Base-by-base conservation (phyloP, 2,113 vertebrate genomes). In the Polyodon spathula region DNA sequence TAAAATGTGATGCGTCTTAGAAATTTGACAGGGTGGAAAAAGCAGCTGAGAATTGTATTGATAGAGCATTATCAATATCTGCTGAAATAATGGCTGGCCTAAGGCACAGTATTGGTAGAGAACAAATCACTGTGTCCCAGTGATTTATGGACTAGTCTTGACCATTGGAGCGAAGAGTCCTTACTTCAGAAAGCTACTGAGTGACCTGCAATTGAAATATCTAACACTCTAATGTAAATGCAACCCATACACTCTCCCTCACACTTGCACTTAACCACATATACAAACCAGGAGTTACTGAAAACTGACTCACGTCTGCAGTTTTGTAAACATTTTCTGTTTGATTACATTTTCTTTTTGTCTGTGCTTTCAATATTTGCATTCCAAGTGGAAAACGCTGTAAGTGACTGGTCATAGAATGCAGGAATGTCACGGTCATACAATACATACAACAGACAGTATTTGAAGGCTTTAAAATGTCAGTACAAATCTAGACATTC, bases 71-170 rank as follows among this genome's bases (percentile, higher is more conserved):
- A 50, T 50, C 48, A 50, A 50, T 50, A 50, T 50, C 48, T 6
- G 3, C 48, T 50, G 48, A 50, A 50, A n/a, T 50, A 50, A 50
- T 50, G 11, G 15, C 10, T 11, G 48, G 48, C 48, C 48, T 50
- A 12, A n/a, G 48, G 48, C 48, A 50, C 12, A 50, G 5, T 50
- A 11, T 50, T 44, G 48, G 48, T n/a, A 11, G 6, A 50, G 6
- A 50, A 14, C 48, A 50, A n/a, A 50, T 50, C 15, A n/a, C 6
- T 50, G 12, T 50, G 48, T 50, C 48, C 48, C 48, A n/a, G 48
- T 50, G 48, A 50, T 50, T 50, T 50, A 50, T 50, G 48, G 48
- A n/a, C 48, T n/a, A 50, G 48, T 11, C 12, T 14, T 50, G 48
- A 50, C 15, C 8, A 14, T 0, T 14, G 12, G 48, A 50, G 48